Evolutionary conservation across 2,113 vertebrate species (phyloP).

Genomic region (Brachyhypopomus occidentalis): DNA sequence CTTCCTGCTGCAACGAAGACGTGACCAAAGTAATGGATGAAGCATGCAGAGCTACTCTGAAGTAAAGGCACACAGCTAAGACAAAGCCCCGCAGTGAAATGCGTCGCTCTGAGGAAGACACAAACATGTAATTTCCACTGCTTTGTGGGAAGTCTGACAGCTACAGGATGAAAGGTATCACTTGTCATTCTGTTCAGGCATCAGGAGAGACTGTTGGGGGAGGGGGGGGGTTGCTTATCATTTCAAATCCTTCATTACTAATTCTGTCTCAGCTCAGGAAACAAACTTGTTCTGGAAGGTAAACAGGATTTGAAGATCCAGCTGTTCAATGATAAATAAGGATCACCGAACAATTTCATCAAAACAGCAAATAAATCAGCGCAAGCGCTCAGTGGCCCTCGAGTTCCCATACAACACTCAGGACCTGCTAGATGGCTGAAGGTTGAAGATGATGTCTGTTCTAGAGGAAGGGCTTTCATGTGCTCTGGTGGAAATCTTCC

Average conservation of each 20-base stretch:
- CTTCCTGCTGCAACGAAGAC: not conserved
- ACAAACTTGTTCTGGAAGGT: slow-evolving; percentile 38
- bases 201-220: slow-evolving; percentile 1
- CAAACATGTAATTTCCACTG: not conserved
- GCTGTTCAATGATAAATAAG: slow-evolving; percentile 35
- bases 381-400: not conserved
- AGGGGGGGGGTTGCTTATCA: slow-evolving; percentile 43
- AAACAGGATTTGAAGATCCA: slow-evolving; percentile 38
- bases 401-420: slow-evolving; percentile 6
- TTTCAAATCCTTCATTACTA: slow-evolving; percentile 51
- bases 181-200: slow-evolving; percentile 55
- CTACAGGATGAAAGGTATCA: slow-evolving; percentile 1
- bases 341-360: slow-evolving; percentile 31
- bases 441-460: slow-evolving; percentile 11
- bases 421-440: slow-evolving; percentile 19
- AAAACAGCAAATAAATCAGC: slow-evolving; percentile 33
- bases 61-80: not conserved
- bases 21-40: not conserved
- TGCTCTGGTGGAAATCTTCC: slow-evolving; percentile 6
- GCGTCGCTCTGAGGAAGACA: not conserved
- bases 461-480: slow-evolving; percentile 12
- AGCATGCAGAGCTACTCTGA: not conserved
- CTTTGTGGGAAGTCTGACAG: not conserved
- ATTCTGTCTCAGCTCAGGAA: slow-evolving; percentile 34
- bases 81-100: slow-evolving; percentile 8